Conservation (phyloP, 2,113 vertebrate species). For the Lepidothrix coronata region DNA sequence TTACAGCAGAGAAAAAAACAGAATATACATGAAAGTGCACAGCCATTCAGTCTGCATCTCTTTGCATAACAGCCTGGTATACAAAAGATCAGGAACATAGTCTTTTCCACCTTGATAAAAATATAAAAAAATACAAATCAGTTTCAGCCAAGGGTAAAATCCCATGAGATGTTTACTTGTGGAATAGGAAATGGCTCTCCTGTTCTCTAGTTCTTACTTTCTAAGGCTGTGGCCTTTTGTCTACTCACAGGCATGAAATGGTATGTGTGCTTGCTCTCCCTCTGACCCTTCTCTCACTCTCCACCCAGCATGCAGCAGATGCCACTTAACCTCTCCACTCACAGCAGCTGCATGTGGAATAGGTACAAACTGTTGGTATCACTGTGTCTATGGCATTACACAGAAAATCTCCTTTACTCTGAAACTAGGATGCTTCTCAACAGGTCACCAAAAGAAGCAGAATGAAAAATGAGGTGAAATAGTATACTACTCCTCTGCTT, state of each 20-base stretch:
- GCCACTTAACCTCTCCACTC: not conserved
- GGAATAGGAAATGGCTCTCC: not conserved
- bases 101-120: not conserved
- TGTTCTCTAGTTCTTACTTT: not conserved
- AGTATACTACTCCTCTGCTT: not conserved
- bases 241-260: not conserved
- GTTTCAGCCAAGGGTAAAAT: not conserved
- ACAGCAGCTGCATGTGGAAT: not conserved
- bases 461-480: not conserved
- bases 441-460: not conserved
- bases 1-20: not conserved
- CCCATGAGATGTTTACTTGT: not conserved
- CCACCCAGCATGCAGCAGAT: not conserved
- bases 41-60: not conserved
- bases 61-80: not conserved
- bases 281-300: not conserved
- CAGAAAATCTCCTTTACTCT: not conserved
- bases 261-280: fast-evolving
- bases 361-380: not conserved
- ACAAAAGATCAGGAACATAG: not conserved
- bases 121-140: not conserved
- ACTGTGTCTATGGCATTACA: not conserved
- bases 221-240: not conserved
- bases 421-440: not conserved
- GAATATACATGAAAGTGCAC: not conserved